These are phyloP conservation scores for Malachius bipustulatus DNA, from an alignment of 2,888 invertebrate genomes.

Conservation along the genomic window DNA sequence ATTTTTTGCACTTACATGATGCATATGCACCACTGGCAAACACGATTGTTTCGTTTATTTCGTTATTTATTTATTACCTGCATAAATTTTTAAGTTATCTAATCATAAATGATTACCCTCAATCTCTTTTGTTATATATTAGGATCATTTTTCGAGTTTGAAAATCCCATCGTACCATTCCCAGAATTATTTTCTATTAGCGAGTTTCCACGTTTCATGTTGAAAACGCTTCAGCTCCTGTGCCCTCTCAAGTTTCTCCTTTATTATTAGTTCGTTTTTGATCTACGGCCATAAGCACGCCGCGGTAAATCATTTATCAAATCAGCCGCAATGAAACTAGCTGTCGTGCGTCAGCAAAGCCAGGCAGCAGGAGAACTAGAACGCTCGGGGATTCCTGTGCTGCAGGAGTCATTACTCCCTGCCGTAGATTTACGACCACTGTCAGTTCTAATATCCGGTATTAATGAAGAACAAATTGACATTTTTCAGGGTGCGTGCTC, in stretches of 20 bases:
- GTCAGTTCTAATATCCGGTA: conserved; percentile 36
- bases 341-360: not conserved
- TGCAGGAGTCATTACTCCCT: conserved; percentile 24
- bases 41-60: too few species aligned
- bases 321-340: not conserved
- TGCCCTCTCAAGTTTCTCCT: not conserved
- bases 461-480: conserved; percentile 40
- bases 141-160: too few species aligned
- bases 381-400: conserved; percentile 17
- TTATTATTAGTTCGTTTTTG: not conserved
- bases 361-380: conserved; percentile 4
- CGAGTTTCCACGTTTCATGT: too few species aligned
- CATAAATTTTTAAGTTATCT: too few species aligned
- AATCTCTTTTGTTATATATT: too few species aligned
- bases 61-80: too few species aligned
- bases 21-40: too few species aligned
- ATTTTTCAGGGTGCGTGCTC: conserved; percentile 39
- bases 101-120: too few species aligned
- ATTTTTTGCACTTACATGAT: too few species aligned
- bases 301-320: not conserved
- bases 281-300: not conserved
- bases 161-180: too few species aligned
- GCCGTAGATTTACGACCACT: conserved; percentile 30
- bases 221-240: too few species aligned
- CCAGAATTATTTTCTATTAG: too few species aligned